Evolutionary conservation across 2,113 vertebrate genomes (phyloP).

Genomic region (Alaudala cheleensis): DNA sequence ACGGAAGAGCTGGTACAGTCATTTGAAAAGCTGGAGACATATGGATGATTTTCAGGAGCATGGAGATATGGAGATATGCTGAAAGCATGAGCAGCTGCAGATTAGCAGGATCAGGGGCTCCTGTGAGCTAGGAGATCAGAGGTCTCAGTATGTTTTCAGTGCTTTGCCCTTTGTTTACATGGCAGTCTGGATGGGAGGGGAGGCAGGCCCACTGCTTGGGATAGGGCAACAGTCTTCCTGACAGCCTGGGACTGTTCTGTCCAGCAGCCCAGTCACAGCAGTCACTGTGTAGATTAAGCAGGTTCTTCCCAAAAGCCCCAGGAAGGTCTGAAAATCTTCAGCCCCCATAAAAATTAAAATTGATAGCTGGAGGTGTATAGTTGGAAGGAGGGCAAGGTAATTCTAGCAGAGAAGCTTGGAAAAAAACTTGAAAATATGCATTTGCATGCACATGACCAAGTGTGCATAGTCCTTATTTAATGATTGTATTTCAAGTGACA

Average conservation of each 20-base stretch:
- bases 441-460: not conserved
- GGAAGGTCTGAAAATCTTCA: not conserved
- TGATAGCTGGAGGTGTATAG: not conserved
- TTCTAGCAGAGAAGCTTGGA: not conserved
- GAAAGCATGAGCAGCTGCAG: not conserved
- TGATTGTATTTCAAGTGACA: not conserved
- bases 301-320: not conserved
- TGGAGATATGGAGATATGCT: not conserved
- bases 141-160: not conserved
- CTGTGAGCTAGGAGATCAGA: not conserved
- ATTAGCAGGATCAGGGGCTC: not conserved
- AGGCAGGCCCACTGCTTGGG: not conserved
- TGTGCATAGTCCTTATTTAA: not conserved
- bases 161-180: not conserved
- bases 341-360: not conserved
- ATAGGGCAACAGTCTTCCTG: not conserved
- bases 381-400: not conserved
- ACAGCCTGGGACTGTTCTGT: not conserved
- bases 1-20: not conserved
- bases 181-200: not conserved
- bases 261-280: not conserved
- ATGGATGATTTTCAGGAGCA: not conserved
- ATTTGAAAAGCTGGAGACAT: not conserved
- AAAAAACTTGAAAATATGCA: no score
- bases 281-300: accelerated